Base-by-base conservation (phyloP, 1,140 invertebrate species). In the Drosophila mauritiana region DNA sequence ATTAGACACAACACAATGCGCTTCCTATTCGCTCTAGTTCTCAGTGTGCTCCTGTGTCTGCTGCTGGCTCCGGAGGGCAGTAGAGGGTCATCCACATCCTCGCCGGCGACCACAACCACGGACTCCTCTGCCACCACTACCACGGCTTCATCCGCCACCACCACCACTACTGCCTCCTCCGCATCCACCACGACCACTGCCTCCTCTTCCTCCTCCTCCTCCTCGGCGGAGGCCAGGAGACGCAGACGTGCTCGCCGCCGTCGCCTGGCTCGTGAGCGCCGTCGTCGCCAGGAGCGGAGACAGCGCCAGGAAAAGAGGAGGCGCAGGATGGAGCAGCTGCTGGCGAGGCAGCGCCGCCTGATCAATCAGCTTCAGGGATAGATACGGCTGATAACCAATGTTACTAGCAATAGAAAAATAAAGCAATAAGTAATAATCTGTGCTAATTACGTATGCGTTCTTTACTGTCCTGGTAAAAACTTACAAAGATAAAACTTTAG, bases 1-100 rank as follows among this genome's bases (percentile, higher is more conserved):
- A 39, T 13, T 11, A 37, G 25, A 20, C 36, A 52, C 34, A 53
- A 49, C 49, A 73, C 3, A 52, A 74, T 74, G 72, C 72, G 69
- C 15, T 73, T 61, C 13, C 25, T 52, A 36, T 54, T 62, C 39
- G 56, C 37, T 37, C 13, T 73, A 4, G 39, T 45, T 43, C 40
- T 73, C 42, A 49, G n/a, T 2, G 13, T 73, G 17, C 55, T 73
- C 12, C 27, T 49, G 31, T 72, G 55, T 46, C 10, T 72, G 3
- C 40, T 46, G 42, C 48, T 54, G 40, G 65, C 42, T 17, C 53
- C 51, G 53, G 34, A 72, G 31, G 31, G 46, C n/a, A n/a, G 10
- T 8, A 7, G 20, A 1, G 6, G 6, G 5, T 6, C 27, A 27
- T 7, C 27, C 13, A 4, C 37, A 4, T n/a, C 34, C 0, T 12